Base-by-base conservation (phyloP, 2,113 vertebrate species). In the Camelus bactrianus region DNA sequence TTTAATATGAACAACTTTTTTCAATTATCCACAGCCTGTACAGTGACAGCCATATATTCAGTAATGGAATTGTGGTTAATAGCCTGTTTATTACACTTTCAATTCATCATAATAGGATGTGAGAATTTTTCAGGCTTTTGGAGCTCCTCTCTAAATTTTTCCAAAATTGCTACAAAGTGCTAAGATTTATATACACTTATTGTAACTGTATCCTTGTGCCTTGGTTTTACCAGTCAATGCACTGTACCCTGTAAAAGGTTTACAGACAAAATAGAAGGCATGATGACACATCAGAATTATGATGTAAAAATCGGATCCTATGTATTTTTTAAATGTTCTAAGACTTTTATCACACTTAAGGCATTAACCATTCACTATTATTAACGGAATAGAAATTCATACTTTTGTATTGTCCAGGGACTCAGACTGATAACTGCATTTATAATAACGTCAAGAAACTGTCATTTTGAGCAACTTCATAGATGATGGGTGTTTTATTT, bases 181-280 rank as follows among this genome's bases (percentile, higher is more conserved):
- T 93, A 84, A 75, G 82, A 32, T 97, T 97, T 94, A 82, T 96
- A 97, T 52, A 95, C 17, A 91, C 69, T 97, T 96, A 48, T 94
- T 79, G 70, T 96, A 94, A 94, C 93, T 97, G 95, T 98, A 85
- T 94, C 93, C 84, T 95, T 97, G 97, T 98, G 96, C 98, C 89
- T 98, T 98, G 97, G 80, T 97, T 98, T 98, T 96, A 77, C 96
- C 81, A 73, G 50, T 77, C 69, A 50, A 62, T 81, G 91, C 95
- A 97, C 97, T 93, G 83, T 96, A 97, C 97, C 90, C 75, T 93
- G 56, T 35, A 38, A 76, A 52, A 75, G 58, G 69, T 94, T 97
- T 97, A 65, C 87, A 48, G 88, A 91, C 72, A 95, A 83, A 95
- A 42, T 92, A 96, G 95, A 90, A 52, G 93, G 93, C 67, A 35